Evolutionary conservation across 2,113 vertebrate genomes (phyloP), one percentile per base, ranked within the genome.

Genomic region (Pterocles burchelli): DNA sequence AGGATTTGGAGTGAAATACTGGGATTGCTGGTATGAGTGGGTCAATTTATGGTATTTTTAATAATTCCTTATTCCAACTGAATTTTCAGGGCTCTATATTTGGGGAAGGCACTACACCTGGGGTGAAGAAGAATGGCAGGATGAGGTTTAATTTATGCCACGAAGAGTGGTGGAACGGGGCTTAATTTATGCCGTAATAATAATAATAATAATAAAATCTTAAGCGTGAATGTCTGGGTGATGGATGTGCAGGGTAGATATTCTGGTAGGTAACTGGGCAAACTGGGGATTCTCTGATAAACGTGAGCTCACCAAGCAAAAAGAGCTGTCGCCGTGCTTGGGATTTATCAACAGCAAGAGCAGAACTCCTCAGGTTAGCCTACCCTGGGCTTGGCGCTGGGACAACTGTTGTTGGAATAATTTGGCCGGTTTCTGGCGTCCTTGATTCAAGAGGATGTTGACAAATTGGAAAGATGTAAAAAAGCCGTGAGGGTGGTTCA

Each of bases 401-500:
- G 26, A 71, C 86, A 72, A 4, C 57, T 89, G 57, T 75, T 85
- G 83, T 92, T 95, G 96, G 94, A 95, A 89, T 24, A 14, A 87
- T 93, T 95, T 92, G 87, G 54, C 91, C 7, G 28, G 13, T 16
- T 95, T 58, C 90, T 96, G 96, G 90, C 95, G n/a, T 59, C 88
- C 75, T 90, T 34, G 3, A 1, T 63, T 66, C 83, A 3, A 41
- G 94, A 94, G 94, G 93, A 95, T 95, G 93, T 68, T 89, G 94
- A 61, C 74, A 89, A 96, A 92, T 91, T 89, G 95, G 93, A 92
- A 63, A 82, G 95, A 72, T 63, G 57, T 2, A 41, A n/a, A 91
- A 78, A 81, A 96, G 95, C 91, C 93, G 89, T 66, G 24, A 95
- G 93, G 91, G 61, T 89, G 93, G 89, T 79, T 89, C 71, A 73